Percentiles rank a stretch among this genome's conserved stretches.
These are phyloP conservation scores for Ormia ochracea DNA, from an alignment of 2,888 invertebrate species.

Conservation along the genomic window DNA sequence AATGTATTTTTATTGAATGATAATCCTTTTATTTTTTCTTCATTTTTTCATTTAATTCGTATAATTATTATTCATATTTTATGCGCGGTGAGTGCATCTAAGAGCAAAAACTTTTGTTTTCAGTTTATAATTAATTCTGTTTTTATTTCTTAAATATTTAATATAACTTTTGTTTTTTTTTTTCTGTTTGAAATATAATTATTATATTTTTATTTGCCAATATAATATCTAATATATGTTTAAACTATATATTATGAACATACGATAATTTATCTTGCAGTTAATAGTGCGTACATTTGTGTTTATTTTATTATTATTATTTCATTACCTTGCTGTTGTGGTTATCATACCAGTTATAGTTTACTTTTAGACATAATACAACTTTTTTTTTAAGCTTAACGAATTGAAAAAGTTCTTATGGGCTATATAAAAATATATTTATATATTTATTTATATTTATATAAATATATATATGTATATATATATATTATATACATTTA, in stretches of 20 bases:
- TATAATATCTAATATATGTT: slow-evolving; percentile 58
- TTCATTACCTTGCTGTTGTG: slow-evolving; percentile 10
- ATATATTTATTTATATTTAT: no score
- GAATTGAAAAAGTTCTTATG: slow-evolving; percentile 49
- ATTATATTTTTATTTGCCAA: slow-evolving; percentile 41
- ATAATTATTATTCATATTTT: slow-evolving; percentile 56
- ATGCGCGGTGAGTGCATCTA: slow-evolving; percentile 73
- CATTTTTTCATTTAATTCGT: slow-evolving; percentile 44
- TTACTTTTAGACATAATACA: slow-evolving; percentile 59
- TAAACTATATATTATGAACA: slow-evolving; percentile 49
- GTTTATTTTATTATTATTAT: slow-evolving; percentile 39
- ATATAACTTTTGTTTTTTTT: slow-evolving; percentile 67
- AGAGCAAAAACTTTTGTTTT: slow-evolving; percentile 72
- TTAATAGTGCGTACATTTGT: slow-evolving; percentile 56
- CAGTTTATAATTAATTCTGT: slow-evolving; percentile 59
- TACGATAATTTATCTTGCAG: slow-evolving; percentile 31
- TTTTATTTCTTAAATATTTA: slow-evolving; percentile 35
- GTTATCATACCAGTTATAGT: slow-evolving; percentile 54
- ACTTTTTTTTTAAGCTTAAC: slow-evolving; percentile 41
- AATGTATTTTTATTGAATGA: slow-evolving; percentile 59
- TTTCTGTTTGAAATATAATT: slow-evolving; percentile 63
- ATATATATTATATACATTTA: no score
- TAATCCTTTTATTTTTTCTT: slow-evolving; percentile 38
- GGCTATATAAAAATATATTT: slow-evolving; percentile 56
- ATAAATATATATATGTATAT: no score